Evolutionary conservation across 2,888 invertebrate species (phyloP).

Genomic region (Philaethria dido): DNA sequence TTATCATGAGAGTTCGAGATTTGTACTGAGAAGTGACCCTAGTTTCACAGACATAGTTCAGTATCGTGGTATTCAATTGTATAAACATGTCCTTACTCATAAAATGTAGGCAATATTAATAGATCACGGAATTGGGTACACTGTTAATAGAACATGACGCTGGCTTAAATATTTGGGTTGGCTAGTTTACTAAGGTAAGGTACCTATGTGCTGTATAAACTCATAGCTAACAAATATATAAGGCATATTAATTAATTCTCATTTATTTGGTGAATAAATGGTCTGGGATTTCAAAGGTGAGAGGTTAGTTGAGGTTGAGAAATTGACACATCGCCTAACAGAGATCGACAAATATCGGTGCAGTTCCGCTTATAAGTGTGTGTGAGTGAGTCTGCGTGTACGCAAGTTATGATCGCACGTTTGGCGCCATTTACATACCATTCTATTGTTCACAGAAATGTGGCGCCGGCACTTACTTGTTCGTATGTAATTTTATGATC

Average conservation of each 20-base stretch:
- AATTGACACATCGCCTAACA: not conserved
- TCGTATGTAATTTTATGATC: conserved; percentile 76
- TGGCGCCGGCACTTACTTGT: conserved; percentile 74
- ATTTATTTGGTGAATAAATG: not conserved
- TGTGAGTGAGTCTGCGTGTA: conserved; percentile 53
- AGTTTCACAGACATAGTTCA: conserved; percentile 39
- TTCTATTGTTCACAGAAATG: conserved; percentile 80
- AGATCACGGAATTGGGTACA: conserved; percentile 19
- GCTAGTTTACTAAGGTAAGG: not conserved
- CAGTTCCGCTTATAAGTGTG: conserved; percentile 2
- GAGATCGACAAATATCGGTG: conserved; percentile 21
- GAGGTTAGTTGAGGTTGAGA: not conserved
- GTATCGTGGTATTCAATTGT: conserved; percentile 31
- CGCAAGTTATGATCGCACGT: conserved; percentile 69
- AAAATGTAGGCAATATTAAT: conserved; percentile 21
- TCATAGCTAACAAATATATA: not conserved
- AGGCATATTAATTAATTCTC: not conserved
- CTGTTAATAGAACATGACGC: conserved; percentile 21
- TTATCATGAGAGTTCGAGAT: conserved; percentile 47
- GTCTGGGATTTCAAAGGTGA: not conserved
- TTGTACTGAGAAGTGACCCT: conserved; percentile 45
- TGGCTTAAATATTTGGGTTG: conserved; percentile 10
- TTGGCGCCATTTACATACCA: conserved; percentile 75
- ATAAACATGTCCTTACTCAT: conserved; percentile 26
- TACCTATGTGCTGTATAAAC: not conserved